Evolutionary conservation across 30 jellyfish, hydroid and myxozoan species (phyloP), one percentile per base, ranked within the genome.

Genomic region (Hydractinia symbiolongicarpus): DNA sequence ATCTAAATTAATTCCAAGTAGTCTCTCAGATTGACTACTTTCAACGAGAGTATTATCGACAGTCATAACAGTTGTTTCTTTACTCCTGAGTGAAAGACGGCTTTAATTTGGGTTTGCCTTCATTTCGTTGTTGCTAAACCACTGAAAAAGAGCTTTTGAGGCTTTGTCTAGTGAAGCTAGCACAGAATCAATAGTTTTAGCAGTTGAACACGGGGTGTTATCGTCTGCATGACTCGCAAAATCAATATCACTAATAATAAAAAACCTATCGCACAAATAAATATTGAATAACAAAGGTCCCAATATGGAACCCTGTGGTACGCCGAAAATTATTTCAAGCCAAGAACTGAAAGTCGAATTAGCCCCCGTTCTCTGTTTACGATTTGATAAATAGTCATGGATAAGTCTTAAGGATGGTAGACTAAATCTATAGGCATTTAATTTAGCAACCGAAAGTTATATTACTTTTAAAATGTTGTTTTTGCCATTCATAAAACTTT

Each of bases 271-370:
- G 16, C 9, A 64, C 9, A 64, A 51, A 58, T 1, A 64, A 4
- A 64, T 64, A 4, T 64, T 64, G 6, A 64, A 64, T 7, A 64
- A 51, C 40, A 58, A 16, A 64, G 74, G 74, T 7, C 17, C 74
- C 40, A 64, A 13, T 6, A 6, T 64, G 19, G 74, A 64, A 7
- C 40, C 74, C 17, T 64, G 74, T 6, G 74, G 74, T 44, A 64
- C 17, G 52, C 74, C 74, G 17, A 6, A 7, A 64, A 2, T 58
- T 44, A 64, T 51, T 6, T 64, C 6, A 6, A 64, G 74, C 74
- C 74, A 64, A 6, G 74, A 64, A 64, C 74, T 64, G 69, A 58
- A 58, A 58, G 19, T 11, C 9, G 74, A 64, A 51, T 6, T 64
- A n/a, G 19, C 17, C 16, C 17, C 52, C 40, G 74, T 64, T 64